These are phyloP conservation scores for Chloropsis hardwickii DNA, from an alignment of 2,113 vertebrate genomes.

Conservation along the genomic window DNA sequence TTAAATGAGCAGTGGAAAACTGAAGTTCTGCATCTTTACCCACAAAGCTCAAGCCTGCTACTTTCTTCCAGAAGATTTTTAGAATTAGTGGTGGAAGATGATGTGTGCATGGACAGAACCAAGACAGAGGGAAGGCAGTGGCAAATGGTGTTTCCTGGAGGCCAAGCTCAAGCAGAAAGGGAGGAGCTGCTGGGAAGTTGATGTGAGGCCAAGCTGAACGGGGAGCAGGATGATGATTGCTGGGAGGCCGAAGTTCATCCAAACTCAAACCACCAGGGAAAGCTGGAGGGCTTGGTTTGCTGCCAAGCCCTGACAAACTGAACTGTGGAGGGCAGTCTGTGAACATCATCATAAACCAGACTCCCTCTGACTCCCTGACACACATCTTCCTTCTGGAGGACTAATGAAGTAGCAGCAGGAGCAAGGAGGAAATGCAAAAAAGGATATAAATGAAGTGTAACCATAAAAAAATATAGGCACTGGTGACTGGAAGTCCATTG, in stretches of 20 bases:
- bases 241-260: slow-evolving; percentile 11
- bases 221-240: slow-evolving; percentile 28
- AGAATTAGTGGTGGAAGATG: neutral
- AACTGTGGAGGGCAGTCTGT: slow-evolving; percentile 10
- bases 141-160: slow-evolving; percentile 23
- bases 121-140: neutral
- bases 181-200: neutral
- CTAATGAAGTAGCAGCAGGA: slow-evolving; percentile 46
- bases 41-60: neutral
- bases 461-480: neutral
- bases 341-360: slow-evolving; percentile 46
- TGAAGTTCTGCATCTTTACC: neutral
- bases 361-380: slow-evolving; percentile 34
- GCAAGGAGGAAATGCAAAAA: neutral
- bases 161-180: neutral
- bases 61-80: neutral
- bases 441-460: slow-evolving; percentile 39
- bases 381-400: slow-evolving; percentile 16
- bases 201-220: slow-evolving; percentile 20
- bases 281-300: slow-evolving; percentile 16
- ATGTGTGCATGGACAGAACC: neutral
- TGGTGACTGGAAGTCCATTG: neutral
- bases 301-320: slow-evolving; percentile 30
- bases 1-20: neutral
- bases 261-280: slow-evolving; percentile 41